These are phyloP conservation scores for Neosilurus hyrtlii DNA, from an alignment of 2,797 vertebrate genomes.

Conservation along the genomic window DNA sequence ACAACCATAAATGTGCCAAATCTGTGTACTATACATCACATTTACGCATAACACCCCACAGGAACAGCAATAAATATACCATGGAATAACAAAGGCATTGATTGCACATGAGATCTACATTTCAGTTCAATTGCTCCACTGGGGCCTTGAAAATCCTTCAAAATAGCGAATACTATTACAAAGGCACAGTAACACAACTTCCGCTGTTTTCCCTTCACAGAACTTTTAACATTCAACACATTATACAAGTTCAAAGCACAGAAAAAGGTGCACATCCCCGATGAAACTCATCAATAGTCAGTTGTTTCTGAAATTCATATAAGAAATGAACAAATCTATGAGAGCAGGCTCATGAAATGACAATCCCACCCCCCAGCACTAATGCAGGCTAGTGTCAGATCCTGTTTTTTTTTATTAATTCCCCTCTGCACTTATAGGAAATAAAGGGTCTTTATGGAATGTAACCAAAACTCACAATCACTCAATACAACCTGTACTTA, in stretches of 20 bases:
- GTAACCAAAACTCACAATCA: not conserved
- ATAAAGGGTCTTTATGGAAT: not conserved
- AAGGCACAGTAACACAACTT: conserved; percentile 35
- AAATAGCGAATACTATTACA: not conserved
- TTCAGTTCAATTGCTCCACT: not conserved
- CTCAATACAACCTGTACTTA: not conserved
- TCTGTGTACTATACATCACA: conserved; percentile 21
- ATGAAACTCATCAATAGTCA: not conserved
- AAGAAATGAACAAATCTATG: not conserved
- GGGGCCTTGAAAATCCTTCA: conserved; percentile 35
- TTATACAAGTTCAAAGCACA: not conserved
- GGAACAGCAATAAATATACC: conserved; percentile 34
- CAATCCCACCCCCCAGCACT: too few relatives aligned
- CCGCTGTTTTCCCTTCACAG: not conserved
- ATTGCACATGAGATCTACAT: conserved; percentile 1
- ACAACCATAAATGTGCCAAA: conserved; percentile 6
- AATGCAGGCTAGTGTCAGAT: too few relatives aligned
- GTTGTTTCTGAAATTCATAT: not conserved
- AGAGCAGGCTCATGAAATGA: not conserved
- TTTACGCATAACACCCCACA: conserved; percentile 18
- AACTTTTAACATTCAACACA: not conserved
- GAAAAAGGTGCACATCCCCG: conserved; percentile 12
- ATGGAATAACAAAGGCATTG: conserved; percentile 7
- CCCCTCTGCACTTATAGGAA: not conserved
- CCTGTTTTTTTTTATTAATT: not conserved